These are phyloP conservation scores for Strix uralensis DNA, from an alignment of 2,113 vertebrate genomes.

Conservation along the genomic window DNA sequence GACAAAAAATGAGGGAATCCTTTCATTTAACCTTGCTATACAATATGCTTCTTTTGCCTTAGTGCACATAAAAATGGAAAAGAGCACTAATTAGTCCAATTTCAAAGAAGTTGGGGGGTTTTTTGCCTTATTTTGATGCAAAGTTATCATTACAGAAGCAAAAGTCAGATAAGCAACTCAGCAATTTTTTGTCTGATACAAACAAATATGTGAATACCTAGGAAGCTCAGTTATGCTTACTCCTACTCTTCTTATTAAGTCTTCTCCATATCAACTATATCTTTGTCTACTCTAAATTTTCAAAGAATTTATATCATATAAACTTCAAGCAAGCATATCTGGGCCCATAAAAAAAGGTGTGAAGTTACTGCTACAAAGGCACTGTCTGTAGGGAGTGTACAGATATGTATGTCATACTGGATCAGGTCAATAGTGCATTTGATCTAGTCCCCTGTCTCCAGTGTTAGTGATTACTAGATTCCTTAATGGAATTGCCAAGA, in stretches of 20 bases:
- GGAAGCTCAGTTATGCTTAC: background rate
- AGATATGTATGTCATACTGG: background rate
- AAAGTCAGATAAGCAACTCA: background rate
- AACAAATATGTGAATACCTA: background rate
- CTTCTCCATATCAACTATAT: background rate
- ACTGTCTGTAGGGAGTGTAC: rapidly evolving
- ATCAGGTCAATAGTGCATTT: background rate
- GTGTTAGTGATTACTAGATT: background rate
- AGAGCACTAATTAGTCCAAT: background rate
- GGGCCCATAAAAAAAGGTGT: background rate
- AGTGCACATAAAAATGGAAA: background rate
- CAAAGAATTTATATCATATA: background rate
- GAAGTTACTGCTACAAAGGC: background rate
- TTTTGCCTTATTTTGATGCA: background rate
- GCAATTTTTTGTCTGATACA: background rate
- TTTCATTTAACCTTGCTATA: background rate
- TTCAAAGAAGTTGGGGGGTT: rapidly evolving
- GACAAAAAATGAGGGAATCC: background rate
- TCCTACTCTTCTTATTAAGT: background rate
- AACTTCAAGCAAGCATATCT: background rate
- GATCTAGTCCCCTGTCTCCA: background rate
- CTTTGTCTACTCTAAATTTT: background rate
- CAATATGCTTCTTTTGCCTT: background rate
- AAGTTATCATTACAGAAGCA: background rate
- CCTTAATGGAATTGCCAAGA: background rate